phyloP scores from a whole-genome alignment of 2,113 vertebrate genomes.

The Halcyon malimbica region DNA sequence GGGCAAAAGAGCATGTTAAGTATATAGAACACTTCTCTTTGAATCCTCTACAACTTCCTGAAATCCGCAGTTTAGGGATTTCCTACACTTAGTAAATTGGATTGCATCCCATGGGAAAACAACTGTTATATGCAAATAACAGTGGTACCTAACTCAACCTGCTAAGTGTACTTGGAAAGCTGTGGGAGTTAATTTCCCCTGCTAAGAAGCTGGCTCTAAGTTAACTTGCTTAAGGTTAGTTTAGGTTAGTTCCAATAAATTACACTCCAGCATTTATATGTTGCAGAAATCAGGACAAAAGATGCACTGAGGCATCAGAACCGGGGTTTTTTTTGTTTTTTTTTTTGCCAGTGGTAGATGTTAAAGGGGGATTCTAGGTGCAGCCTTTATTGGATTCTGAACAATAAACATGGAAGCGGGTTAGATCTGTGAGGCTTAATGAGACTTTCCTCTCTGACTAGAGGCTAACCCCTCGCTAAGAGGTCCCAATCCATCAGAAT shows the following conservation, averaged over 20 bases:
- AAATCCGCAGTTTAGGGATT: background rate
- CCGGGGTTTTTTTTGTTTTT: too few relatives aligned
- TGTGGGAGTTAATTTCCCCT: background rate
- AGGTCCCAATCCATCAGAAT: background rate
- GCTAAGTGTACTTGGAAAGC: background rate
- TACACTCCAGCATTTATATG: background rate
- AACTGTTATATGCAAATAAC: background rate
- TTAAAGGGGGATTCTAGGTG: background rate
- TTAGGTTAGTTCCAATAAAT: background rate
- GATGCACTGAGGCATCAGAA: background rate
- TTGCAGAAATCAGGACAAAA: background rate
- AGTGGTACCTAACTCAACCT: background rate
- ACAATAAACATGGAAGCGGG: rapidly evolving
- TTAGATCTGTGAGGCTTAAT: background rate
- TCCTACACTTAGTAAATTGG: background rate
- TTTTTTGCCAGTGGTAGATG: background rate
- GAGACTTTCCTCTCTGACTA: background rate
- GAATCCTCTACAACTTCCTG: background rate
- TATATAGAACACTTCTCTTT: background rate
- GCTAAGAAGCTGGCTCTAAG: background rate
- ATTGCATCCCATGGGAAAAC: background rate
- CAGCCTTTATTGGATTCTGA: background rate
- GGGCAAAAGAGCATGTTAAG: background rate
- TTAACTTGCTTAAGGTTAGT: background rate
- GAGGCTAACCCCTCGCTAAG: background rate